These are phyloP conservation scores for Umimayanthus kanabou DNA, from an alignment of 92 coral and sea anemone species.

Conservation along the genomic window DNA sequence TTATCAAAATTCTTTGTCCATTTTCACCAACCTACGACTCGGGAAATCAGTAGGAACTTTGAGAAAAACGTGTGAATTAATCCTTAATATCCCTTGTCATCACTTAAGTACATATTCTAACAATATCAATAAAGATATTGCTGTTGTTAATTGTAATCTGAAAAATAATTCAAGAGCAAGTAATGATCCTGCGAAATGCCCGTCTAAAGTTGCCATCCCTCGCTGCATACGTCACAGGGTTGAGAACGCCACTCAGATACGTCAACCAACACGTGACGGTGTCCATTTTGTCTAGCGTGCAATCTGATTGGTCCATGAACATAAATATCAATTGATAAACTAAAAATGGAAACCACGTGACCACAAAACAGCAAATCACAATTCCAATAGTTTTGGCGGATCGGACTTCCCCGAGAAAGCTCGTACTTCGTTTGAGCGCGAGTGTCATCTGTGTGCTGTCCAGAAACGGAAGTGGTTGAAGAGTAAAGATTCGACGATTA, in stretches of 20 bases:
- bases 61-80: too few species aligned
- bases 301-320: conserved; percentile 24
- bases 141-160: too few species aligned
- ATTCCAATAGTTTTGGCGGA: conserved; percentile 52
- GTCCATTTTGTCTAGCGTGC: conserved; percentile 52
- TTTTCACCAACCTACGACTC: too few species aligned
- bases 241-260: conserved; percentile 60
- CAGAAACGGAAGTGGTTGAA: conserved; percentile 2
- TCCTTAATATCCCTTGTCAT: too few species aligned
- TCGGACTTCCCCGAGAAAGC: conserved; percentile 50
- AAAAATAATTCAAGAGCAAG: neutral
- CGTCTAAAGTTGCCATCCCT: conserved; percentile 49
- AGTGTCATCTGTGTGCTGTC: neutral
- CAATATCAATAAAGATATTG: too few species aligned
- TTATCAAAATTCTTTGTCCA: too few species aligned
- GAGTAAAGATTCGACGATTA: conserved; percentile 34
- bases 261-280: conserved; percentile 59
- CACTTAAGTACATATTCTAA: too few species aligned
- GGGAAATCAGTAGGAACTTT: too few species aligned
- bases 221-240: conserved; percentile 60
- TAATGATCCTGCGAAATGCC: conserved; percentile 32
- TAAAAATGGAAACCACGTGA: conserved; percentile 64
- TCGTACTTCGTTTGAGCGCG: conserved; percentile 30
- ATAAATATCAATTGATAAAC: conserved; percentile 46
- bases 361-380: conserved; percentile 55